Percentiles rank a stretch among this genome's conserved stretches.
Evolutionary conservation across 2,888 invertebrate genomes (phyloP).

Genomic region (Melinaea menophilus): DNA sequence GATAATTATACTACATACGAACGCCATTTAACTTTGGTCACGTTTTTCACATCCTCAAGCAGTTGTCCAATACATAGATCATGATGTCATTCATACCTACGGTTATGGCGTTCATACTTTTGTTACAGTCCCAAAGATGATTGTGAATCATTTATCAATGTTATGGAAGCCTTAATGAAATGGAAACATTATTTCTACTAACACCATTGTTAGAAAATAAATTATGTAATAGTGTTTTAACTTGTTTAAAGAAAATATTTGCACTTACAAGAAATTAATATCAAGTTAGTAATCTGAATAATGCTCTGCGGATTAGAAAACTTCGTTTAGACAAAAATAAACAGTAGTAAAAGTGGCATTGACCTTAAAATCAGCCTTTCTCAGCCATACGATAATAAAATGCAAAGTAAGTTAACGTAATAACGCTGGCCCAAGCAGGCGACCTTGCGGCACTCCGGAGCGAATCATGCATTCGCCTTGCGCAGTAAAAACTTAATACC

Average conservation of each 20-base stretch:
- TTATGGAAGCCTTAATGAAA: slow-evolving; percentile 17
- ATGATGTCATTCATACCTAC: slow-evolving; percentile 26
- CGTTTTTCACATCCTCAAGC: slow-evolving; percentile 29
- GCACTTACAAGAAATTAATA: no score
- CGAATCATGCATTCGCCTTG: slow-evolving; percentile 48
- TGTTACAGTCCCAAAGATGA: slow-evolving; percentile 7
- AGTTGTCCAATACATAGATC: slow-evolving; percentile 18
- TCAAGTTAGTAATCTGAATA: no score
- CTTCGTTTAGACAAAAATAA: slow-evolving; percentile 3
- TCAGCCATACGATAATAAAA: slow-evolving; percentile 21
- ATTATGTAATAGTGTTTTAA: no score
- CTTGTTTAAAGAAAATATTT: no score
- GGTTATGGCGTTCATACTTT: slow-evolving; percentile 19
- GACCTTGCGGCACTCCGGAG: slow-evolving; percentile 57
- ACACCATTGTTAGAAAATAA: slow-evolving; percentile 9
- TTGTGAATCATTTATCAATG: slow-evolving; percentile 15
- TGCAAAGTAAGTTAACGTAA: slow-evolving; percentile 20
- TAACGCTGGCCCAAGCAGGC: slow-evolving; percentile 36
- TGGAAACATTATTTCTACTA: slow-evolving; percentile 1
- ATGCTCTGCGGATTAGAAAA: neutral
- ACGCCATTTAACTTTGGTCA: slow-evolving; percentile 25
- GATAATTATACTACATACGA: slow-evolving; percentile 24
- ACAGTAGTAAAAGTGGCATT: slow-evolving; percentile 23
- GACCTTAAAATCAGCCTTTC: slow-evolving; percentile 23
- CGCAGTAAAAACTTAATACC: slow-evolving; percentile 53